Conservation (phyloP, 2,797 vertebrate genomes). For the Notamacropus eugenii region DNA sequence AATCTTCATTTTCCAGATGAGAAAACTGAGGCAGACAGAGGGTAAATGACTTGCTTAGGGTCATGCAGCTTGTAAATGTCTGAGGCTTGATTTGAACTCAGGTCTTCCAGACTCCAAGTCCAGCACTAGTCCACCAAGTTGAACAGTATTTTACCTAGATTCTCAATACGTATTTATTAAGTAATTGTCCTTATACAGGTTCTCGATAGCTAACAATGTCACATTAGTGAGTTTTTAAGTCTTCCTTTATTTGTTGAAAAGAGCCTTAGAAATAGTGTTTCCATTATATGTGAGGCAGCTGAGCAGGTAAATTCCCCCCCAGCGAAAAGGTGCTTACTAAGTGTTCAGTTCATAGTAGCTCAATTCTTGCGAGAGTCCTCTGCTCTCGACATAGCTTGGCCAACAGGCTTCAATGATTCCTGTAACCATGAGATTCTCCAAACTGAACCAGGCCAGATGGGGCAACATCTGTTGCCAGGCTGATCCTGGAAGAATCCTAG, state of each 20-base stretch:
- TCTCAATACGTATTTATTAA: slow-evolving; percentile 61
- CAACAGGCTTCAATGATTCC: not conserved
- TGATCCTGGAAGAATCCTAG: not conserved
- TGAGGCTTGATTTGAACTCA: no score
- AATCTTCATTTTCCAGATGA: not conserved
- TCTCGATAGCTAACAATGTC: slow-evolving; percentile 45
- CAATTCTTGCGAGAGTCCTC: not conserved
- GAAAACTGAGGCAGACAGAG: not conserved
- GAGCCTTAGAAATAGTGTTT: slow-evolving; percentile 52
- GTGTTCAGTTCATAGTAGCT: slow-evolving; percentile 39
- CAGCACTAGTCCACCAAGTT: not conserved
- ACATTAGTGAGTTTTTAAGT: slow-evolving; percentile 18
- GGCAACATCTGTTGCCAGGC: not conserved
- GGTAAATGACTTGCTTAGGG: not conserved
- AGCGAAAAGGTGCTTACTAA: slow-evolving; percentile 31
- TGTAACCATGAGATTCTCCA: not conserved
- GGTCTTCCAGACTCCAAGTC: not conserved
- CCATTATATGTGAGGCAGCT: slow-evolving; percentile 44
- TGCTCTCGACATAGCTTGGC: slow-evolving; percentile 55
- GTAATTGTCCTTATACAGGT: slow-evolving; percentile 38
- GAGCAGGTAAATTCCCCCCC: slow-evolving; percentile 34
- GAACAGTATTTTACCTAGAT: slow-evolving; percentile 54
- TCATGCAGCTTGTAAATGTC: not conserved
- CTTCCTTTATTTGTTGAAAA: slow-evolving; percentile 23
- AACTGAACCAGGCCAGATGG: not conserved